A percentile compares a stretch with the other conserved stretches of the same genome.
Conservation (phyloP, 2,113 vertebrate genomes). For the Erinaceus europaeus region DNA sequence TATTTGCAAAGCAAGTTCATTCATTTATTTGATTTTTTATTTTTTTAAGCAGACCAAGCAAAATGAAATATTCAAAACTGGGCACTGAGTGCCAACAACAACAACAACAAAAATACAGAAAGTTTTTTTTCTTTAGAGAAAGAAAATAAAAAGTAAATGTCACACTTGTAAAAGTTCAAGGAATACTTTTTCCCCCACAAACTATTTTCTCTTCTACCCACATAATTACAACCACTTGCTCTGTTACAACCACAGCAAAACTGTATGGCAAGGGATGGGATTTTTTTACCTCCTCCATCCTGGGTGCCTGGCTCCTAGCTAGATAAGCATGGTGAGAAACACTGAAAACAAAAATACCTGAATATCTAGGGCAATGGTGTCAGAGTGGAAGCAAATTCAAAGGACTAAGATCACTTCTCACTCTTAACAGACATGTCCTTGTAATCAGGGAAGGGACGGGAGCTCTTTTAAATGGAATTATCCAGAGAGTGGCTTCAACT, state of each 20-base stretch:
- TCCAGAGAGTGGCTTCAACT: neutral
- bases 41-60: neutral
- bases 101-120: neutral
- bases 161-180: neutral
- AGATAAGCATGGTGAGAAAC: slow-evolving; percentile 60
- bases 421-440: neutral
- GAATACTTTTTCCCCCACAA: slow-evolving; percentile 29
- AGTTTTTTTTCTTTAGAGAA: neutral
- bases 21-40: no score
- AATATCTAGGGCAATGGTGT: neutral
- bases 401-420: slow-evolving; percentile 26
- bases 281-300: slow-evolving; percentile 41
- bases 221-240: slow-evolving; percentile 19
- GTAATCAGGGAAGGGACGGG: neutral
- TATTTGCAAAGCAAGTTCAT: neutral
- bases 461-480: neutral
- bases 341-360: slow-evolving; percentile 53
- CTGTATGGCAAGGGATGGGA: neutral
- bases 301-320: neutral
- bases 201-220: slow-evolving; percentile 29
- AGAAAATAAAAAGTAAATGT: slow-evolving; percentile 31
- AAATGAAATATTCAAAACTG: neutral
- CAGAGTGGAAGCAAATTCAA: slow-evolving; percentile 2
- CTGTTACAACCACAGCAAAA: slow-evolving; percentile 3
- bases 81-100: neutral